Base-by-base conservation (phyloP, 2,888 invertebrate species). In the Teinopalpus imperialis region DNA sequence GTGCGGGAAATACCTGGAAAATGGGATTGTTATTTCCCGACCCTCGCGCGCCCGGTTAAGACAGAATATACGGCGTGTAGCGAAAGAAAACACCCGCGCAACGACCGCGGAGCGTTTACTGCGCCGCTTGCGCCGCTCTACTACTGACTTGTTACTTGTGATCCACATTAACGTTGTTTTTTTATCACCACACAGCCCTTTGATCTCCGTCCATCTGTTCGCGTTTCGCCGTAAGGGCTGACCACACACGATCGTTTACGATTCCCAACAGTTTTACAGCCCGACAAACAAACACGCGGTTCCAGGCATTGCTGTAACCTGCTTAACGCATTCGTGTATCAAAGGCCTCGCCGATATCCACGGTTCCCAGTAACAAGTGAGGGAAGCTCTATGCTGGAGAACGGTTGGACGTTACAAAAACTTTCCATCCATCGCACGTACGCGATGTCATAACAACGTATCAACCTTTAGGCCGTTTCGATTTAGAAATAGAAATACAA, bases 221-320 rank as follows among this genome's bases (percentile, higher is more conserved):
- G 66, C 74, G 80, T 76, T 86, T 88, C 88, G 86, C 79, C 81
- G 87, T 88, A 88, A 88, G 87, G 82, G 81, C 81, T 80, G 87
- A 76, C 88, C 87, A 88, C 88, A 87, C 88, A 85, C 87, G 85
- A 77, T 54, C 76, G 81, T 87, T 86, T 88, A 87, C 86, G 79
- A 74, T 75, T 75, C 79, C 65, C 77, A 79, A 78, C 85, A 74
- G 81, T 85, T 87, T 86, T 81, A 87, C 82, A 77, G 68, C 69
- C 71, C 61, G 71, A 80, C 83, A 88, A 88, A 87, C 86, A 87
- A 87, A 87, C 86, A 88, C 36, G 68, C 74, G 74, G 74, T 87
- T 88, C 85, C 80, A 65, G 70, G 85, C 81, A 85, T 60, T 66
- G 81, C 69, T 63, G 75, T 72, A 70, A 72, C 69, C 61, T 63